phyloP scores from a whole-genome alignment of 1,140 invertebrate genomes.

The Oscheius sp. region DNA sequence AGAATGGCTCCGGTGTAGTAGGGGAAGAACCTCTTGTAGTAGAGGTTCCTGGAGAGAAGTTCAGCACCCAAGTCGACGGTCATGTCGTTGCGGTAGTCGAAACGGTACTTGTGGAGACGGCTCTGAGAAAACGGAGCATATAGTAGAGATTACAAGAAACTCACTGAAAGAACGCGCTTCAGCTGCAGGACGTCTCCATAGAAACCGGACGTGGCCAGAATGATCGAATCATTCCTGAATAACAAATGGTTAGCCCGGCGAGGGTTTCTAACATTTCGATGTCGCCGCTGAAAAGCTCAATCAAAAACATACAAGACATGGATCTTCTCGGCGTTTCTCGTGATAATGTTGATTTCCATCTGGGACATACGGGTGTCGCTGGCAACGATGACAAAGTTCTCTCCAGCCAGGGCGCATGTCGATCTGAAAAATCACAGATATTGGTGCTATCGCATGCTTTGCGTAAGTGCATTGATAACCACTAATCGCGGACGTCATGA shows the following conservation, averaged over 20 bases:
- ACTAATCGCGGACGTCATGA: neutral
- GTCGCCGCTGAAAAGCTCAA: slow-evolving; percentile 28
- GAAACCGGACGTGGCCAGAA: slow-evolving; percentile 85
- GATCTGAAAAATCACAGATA: slow-evolving; percentile 59
- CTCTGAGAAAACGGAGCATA: slow-evolving; percentile 40
- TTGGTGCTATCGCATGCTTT: neutral
- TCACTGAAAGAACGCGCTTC: slow-evolving; percentile 77
- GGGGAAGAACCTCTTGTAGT: slow-evolving; percentile 95
- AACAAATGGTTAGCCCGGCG: too few relatives aligned
- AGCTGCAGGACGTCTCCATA: slow-evolving; percentile 96
- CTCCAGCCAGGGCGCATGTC: slow-evolving; percentile 79
- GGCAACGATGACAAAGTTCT: slow-evolving; percentile 80
- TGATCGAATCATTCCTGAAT: slow-evolving; percentile 72
- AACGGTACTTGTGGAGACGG: slow-evolving; percentile 70
- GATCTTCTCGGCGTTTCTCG: slow-evolving; percentile 74
- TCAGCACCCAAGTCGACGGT: slow-evolving; percentile 85
- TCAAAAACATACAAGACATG: slow-evolving; percentile 62
- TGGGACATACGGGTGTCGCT: slow-evolving; percentile 87
- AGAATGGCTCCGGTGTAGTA: slow-evolving; percentile 94
- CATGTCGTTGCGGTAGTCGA: slow-evolving; percentile 92
- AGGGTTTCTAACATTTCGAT: too few relatives aligned
- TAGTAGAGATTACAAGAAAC: slow-evolving; percentile 61
- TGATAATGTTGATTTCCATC: slow-evolving; percentile 80
- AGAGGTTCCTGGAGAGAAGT: slow-evolving; percentile 90
- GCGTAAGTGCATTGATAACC: neutral